Evolutionary conservation across 2,113 vertebrate genomes (phyloP).

Genomic region (Falcunculus frontatus): DNA sequence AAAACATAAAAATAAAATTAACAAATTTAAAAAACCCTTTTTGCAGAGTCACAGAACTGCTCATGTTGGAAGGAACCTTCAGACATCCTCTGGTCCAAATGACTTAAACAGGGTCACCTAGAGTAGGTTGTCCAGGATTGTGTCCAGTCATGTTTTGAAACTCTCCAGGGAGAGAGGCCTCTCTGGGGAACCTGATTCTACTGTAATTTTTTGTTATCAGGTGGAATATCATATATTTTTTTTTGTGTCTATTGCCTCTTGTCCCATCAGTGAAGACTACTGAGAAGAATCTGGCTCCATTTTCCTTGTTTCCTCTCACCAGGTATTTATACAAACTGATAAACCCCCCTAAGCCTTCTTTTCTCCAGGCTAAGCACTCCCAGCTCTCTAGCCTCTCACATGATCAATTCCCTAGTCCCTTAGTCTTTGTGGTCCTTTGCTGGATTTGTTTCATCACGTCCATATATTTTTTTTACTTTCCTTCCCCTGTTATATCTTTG

Average conservation of each 20-base stretch:
- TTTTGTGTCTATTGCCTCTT: background rate
- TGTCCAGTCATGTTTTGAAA: background rate
- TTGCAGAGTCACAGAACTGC: background rate
- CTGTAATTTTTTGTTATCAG: background rate
- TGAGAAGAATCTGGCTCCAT: background rate
- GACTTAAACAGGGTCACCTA: background rate
- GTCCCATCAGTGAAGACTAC: too few species aligned
- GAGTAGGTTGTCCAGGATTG: background rate
- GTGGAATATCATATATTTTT: background rate
- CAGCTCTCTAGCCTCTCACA: background rate
- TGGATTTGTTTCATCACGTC: background rate
- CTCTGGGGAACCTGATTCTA: background rate
- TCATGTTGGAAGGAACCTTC: background rate
- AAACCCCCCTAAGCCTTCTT: accelerated
- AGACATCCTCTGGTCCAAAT: background rate
- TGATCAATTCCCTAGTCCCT: background rate
- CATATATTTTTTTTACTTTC: background rate
- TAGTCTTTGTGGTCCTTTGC: background rate
- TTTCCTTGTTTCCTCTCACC: background rate
- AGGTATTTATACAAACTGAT: background rate
- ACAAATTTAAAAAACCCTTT: too few species aligned
- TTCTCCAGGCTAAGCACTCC: background rate
- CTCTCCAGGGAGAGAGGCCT: background rate
- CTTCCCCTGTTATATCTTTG: background rate
- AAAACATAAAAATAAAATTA: background rate